Evolutionary conservation across 2,888 invertebrate species (phyloP), one percentile per base, ranked within the genome.

Genomic region (Brachyptera risi): DNA sequence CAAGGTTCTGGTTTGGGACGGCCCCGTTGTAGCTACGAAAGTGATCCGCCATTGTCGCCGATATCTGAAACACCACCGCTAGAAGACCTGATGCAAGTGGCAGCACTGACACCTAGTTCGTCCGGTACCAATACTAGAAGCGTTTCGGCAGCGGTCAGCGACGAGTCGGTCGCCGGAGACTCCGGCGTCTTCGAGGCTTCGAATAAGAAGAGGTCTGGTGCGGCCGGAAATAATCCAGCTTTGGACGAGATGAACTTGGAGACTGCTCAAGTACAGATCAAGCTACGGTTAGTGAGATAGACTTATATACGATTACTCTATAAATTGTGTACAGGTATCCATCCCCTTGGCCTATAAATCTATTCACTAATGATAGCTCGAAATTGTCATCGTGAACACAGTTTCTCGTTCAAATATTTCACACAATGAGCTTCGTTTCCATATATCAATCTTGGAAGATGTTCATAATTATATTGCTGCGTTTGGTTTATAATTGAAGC

Each of bases 91-190:
- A 51, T 64, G 17, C 64, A 64, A 60, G 64, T 59, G 13, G 60
- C 58, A 15, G 49, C 59, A 11, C 27, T 62, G 3, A 59, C 64
- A 15, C 62, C 64, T 2, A 56, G 58, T 1, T 69, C 70, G 63
- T 74, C 80, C 70, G 90, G 90, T 58, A 90, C 90, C 56, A 91
- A 91, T 72, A 92, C 91, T 66, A 83, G 91, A 72, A 92, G 92
- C 35, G 95, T 96, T 49, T 96, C 96, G 19, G 96, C 96, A 38
- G 96, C 96, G 35, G 96, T 96, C 17, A 96, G 96, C 74, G 96
- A 96, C 74, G 97, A 97, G 74, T 96, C 95, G 49, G 96, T 97
- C 63, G 96, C 97, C 44, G 96, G 96, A 0, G 94, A 95, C 73
- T 93, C 92, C 0, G 93, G 93, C 0, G 93, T 94, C 19, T 94